Evolutionary conservation across 1,140 invertebrate genomes (phyloP), one percentile per base, ranked within the genome.

Genomic region (Hydropsyche tenuis): DNA sequence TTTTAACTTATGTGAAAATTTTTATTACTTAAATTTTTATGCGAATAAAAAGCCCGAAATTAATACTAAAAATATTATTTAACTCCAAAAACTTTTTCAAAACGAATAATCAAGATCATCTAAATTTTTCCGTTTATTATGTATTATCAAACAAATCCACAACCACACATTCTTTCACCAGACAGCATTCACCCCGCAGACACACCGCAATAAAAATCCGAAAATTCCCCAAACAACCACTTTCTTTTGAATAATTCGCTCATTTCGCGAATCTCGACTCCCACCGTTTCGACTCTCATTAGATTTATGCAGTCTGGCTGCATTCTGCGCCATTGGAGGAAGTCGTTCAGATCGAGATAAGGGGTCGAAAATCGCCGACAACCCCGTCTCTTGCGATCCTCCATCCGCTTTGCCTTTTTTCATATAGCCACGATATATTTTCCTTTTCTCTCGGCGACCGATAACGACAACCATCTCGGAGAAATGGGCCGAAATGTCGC

Each of bases 341-440:
- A 53, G 20, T 20, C 48, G 48, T 53, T 53, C 48, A 53, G 48
- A 53, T 53, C 20, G n/a, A 53, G 48, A 53, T 53, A 53, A 53
- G 48, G 48, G 48, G 48, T 18, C 48, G 4, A 53, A 53, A 53
- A 53, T 53, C 48, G 9, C 16, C 7, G 48, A 53, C 16, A 20
- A 6, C 7, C 48, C 9, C 1, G 48, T 18, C 48, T 18, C 14
- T 16, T 16, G 4, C 16, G 20, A 16, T 18, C 14, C 12, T 48
- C 46, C 14, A 3, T 48, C 30, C 9, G 9, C 30, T 37, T 37
- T 37, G 3, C 30, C 3, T 9, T 37, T 37, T 37, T 9, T 37
- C 30, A 9, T 37, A 9, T 37, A 37, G 3, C 3, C 3, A 37
- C 9, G 9, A 4, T 37, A 9, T 37, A 37, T 37, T 37, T 37